Percentiles rank a stretch among this genome's conserved stretches.
Evolutionary conservation across 2,113 vertebrate species (phyloP).

Genomic region (Entosphenus tridentatus): DNA sequence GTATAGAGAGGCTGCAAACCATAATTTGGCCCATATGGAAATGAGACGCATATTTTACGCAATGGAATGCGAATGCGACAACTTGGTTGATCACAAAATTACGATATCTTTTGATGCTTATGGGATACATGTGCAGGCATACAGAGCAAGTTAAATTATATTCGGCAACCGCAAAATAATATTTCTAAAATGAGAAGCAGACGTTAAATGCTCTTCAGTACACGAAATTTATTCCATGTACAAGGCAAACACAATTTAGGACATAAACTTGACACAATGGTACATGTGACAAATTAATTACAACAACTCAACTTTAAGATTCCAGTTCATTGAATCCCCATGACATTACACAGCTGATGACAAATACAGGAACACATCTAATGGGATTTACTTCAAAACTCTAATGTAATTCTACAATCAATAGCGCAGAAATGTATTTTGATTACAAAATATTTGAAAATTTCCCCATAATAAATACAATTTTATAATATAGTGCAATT

Average conservation of each 20-base stretch:
- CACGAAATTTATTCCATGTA: background rate
- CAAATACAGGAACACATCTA: constrained; percentile 2
- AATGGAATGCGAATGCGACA: no score
- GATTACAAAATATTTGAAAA: constrained; percentile 6
- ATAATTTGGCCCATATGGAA: no score
- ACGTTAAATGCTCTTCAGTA: no score
- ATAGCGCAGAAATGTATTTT: background rate
- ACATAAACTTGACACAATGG: constrained; percentile 3
- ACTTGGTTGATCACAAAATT: no score
- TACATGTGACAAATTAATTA: background rate
- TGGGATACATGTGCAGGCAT: no score
- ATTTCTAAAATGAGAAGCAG: no score
- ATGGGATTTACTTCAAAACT: background rate
- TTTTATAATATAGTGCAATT: constrained; percentile 5
- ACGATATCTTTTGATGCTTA: no score
- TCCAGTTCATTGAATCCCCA: background rate
- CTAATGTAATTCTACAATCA: constrained; percentile 2
- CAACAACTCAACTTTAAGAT: background rate
- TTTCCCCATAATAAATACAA: constrained; percentile 6
- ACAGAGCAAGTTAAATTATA: no score
- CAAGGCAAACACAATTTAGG: constrained; percentile 5
- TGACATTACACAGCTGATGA: background rate
- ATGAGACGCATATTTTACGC: no score
- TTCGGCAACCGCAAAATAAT: no score
- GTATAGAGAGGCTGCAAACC: no score